Conservation (phyloP, 2,888 invertebrate genomes). For the Rhopalosiphum nymphaeae region DNA sequence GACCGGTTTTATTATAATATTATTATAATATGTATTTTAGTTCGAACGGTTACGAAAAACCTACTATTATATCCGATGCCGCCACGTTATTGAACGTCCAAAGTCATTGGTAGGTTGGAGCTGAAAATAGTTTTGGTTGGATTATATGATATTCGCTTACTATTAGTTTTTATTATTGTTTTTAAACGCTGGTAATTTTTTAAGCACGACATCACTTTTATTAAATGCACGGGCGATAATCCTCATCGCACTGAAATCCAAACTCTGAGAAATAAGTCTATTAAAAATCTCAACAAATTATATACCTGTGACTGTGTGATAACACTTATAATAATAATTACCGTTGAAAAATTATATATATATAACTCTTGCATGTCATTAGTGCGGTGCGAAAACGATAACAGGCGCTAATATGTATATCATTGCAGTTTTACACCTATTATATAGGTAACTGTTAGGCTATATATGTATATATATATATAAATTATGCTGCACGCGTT, state of each 20-base stretch:
- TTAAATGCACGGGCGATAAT: neutral
- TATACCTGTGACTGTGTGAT: neutral
- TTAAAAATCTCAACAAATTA: constrained; percentile 42
- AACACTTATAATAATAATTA: constrained; percentile 17
- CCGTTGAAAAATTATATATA: neutral
- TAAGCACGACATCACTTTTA: neutral
- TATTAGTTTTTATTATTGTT: neutral
- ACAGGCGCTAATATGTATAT: neutral
- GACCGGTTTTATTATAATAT: constrained; percentile 42
- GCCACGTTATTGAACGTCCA: neutral
- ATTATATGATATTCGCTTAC: neutral
- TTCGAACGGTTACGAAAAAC: constrained; percentile 28
- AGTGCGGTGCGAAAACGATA: constrained; percentile 1
- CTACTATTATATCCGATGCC: neutral
- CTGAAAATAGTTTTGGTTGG: constrained; percentile 4
- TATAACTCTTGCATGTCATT: constrained; percentile 6
- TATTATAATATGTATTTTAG: neutral
- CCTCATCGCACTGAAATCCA: neutral
- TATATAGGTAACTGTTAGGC: neutral
- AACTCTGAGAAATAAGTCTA: constrained; percentile 37
- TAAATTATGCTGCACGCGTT: neutral
- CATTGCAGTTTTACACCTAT: constrained; percentile 8
- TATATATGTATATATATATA: neutral
- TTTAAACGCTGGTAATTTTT: neutral
- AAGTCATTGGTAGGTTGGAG: neutral